These are phyloP conservation scores for Amazona guildingii DNA, from an alignment of 2,113 vertebrate species.

Conservation along the genomic window DNA sequence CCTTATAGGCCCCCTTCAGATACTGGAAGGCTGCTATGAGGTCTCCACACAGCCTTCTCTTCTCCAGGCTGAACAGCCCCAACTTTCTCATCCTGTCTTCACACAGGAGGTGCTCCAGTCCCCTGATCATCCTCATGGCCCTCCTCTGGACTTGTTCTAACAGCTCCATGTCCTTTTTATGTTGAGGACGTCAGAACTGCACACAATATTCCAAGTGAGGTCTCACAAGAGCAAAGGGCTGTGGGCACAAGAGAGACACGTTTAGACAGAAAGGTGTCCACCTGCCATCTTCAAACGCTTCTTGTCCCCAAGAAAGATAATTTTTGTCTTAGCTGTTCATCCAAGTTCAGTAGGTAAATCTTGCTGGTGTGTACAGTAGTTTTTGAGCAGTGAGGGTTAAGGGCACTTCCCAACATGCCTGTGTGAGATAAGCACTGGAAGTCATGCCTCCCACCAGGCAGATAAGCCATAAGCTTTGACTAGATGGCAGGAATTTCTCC, in stretches of 20 bases:
- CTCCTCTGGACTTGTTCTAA: no score
- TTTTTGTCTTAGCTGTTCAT: background rate
- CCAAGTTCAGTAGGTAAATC: background rate
- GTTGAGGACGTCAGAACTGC: no score
- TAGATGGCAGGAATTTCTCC: background rate
- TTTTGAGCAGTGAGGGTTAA: background rate
- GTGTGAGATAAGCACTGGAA: accelerated
- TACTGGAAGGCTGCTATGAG: no score
- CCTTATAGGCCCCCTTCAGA: no score
- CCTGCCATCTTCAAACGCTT: background rate
- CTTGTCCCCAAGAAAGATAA: background rate
- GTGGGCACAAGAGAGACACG: background rate
- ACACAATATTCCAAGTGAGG: no score
- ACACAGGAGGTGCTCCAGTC: no score
- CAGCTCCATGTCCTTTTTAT: no score
- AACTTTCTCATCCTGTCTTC: no score
- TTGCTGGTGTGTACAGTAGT: background rate
- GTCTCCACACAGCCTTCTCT: no score
- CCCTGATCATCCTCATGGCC: no score
- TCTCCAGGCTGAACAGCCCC: no score
- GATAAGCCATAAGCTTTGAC: background rate
- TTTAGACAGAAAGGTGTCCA: background rate
- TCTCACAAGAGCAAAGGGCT: background rate
- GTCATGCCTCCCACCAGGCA: background rate
- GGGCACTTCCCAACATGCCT: background rate